phyloP scores from a whole-genome alignment of 1,140 invertebrate species.

The Aphelinus certus region DNA sequence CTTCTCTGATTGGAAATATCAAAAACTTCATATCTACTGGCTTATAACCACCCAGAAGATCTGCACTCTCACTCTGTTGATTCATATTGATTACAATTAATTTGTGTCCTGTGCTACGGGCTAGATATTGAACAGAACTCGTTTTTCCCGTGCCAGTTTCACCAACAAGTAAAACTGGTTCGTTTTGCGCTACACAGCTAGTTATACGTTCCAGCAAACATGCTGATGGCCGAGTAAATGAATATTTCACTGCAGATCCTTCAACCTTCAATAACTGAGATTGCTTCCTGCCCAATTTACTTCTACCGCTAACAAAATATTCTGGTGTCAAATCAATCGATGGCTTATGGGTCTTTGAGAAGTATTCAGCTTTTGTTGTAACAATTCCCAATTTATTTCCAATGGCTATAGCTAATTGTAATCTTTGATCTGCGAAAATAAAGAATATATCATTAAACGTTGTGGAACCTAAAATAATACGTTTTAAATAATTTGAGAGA shows the following conservation, averaged over 20 bases:
- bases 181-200: conserved; percentile 81
- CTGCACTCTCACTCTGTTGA: conserved; percentile 96
- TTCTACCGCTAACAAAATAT: conserved; percentile 69
- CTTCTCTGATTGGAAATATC: conserved; percentile 81
- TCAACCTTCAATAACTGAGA: conserved; percentile 11
- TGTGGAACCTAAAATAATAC: neutral
- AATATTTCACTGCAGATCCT: conserved; percentile 72
- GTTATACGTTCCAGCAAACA: conserved; percentile 88
- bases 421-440: conserved; percentile 65
- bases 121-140: conserved; percentile 93
- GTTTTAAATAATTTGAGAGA: conserved; percentile 21
- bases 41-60: conserved; percentile 96
- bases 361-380: conserved; percentile 84
- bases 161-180: conserved; percentile 95
- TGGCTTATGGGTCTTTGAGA: conserved; percentile 82
- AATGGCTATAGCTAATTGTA: conserved; percentile 78
- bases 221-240: conserved; percentile 81
- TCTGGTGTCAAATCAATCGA: conserved; percentile 68
- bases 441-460: conserved; percentile 5
- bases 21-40: conserved; percentile 91
- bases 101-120: conserved; percentile 82
- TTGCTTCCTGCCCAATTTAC: conserved; percentile 59
- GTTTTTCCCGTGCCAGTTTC: conserved; percentile 99
- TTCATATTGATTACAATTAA: conserved; percentile 99
- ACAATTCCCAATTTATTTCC: conserved; percentile 85